phyloP scores from a whole-genome alignment of 2,113 vertebrate species.

The Callithrix jacchus region DNA sequence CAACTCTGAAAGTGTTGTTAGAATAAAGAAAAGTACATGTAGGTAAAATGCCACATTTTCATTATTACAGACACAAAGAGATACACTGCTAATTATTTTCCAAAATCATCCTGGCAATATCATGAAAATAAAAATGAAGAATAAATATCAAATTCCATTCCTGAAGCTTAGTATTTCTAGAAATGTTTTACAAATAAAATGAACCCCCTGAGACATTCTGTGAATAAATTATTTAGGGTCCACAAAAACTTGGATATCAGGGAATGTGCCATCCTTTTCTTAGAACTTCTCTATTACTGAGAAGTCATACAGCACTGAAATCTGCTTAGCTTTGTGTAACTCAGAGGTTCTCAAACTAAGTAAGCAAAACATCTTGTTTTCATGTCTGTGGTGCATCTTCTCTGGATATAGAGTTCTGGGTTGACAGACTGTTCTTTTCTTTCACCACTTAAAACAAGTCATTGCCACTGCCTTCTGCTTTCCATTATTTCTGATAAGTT shows the following conservation, averaged over 20 bases:
- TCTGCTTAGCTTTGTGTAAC: not conserved
- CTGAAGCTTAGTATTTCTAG: not conserved
- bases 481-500: not conserved
- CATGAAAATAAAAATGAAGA: constrained; percentile 29
- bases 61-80: constrained; percentile 11
- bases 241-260: not conserved
- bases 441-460: not conserved
- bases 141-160: constrained; percentile 11
- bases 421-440: not conserved
- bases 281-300: not conserved
- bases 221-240: not conserved
- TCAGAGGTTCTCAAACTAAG: not conserved
- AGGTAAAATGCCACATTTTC: constrained; percentile 14
- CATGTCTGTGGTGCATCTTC: too few species aligned
- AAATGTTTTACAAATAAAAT: constrained; percentile 15
- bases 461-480: not conserved
- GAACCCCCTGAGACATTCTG: not conserved
- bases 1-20: not conserved
- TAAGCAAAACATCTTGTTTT: not conserved
- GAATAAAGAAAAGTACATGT: not conserved
- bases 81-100: constrained; percentile 38
- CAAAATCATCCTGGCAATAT: not conserved
- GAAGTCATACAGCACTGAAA: not conserved
- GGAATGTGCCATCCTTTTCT: not conserved
- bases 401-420: not conserved